Evolutionary conservation across 2,797 vertebrate genomes (phyloP).

Genomic region (Graptemys geographica): DNA sequence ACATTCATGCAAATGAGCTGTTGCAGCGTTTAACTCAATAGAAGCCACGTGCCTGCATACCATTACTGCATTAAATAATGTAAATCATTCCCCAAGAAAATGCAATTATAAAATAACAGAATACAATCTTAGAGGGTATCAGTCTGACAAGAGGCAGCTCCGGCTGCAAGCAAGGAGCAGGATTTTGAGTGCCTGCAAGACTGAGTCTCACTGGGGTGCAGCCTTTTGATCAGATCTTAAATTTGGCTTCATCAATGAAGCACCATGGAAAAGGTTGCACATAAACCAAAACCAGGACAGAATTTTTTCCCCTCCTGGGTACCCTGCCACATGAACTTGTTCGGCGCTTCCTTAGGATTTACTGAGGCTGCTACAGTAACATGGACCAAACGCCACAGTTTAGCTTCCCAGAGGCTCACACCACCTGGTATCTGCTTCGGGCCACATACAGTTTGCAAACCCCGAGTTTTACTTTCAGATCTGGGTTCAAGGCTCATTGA

Average conservation of each 20-base stretch:
- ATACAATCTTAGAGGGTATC: not conserved
- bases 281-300: not conserved
- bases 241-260: not conserved
- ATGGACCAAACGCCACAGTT: not conserved
- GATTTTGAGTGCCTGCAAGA: not conserved
- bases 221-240: not conserved
- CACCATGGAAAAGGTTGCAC: not conserved
- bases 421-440: slow-evolving; percentile 8
- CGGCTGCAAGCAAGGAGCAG: slow-evolving; percentile 7
- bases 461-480: not conserved
- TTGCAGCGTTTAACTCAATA: slow-evolving; percentile 9
- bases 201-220: not conserved
- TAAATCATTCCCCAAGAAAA: slow-evolving; percentile 40
- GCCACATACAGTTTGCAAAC: not conserved
- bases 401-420: not conserved
- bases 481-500: not conserved
- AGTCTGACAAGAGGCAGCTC: not conserved
- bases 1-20: slow-evolving; percentile 17
- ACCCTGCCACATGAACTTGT: not conserved
- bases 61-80: not conserved
- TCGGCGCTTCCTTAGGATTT: slow-evolving; percentile 3
- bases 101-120: not conserved
- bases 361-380: not conserved
- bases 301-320: not conserved
- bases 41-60: not conserved